These are phyloP conservation scores for Athetis lepigone DNA, from an alignment of 2,888 invertebrate genomes.

Conservation along the genomic window DNA sequence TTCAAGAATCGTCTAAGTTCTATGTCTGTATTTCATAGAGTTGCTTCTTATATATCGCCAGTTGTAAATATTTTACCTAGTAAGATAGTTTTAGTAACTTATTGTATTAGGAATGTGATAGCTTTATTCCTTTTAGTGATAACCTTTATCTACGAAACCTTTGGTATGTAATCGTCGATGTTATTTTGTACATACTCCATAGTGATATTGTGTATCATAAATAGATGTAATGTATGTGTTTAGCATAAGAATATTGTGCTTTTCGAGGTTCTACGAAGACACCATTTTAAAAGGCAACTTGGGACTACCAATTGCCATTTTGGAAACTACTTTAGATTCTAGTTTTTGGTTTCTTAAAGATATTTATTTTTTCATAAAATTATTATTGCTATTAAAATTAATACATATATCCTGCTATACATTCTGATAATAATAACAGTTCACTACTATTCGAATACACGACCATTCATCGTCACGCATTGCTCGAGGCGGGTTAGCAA, in stretches of 20 bases:
- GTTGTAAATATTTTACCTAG: constrained; percentile 72
- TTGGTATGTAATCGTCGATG: constrained; percentile 56
- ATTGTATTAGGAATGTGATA: constrained; percentile 87
- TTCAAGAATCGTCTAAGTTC: background rate
- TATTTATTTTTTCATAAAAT: no score
- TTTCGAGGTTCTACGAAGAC: constrained; percentile 35
- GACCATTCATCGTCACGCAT: no score
- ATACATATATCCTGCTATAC: no score
- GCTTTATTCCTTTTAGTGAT: constrained; percentile 77
- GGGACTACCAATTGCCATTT: no score
- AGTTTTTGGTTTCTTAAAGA: no score
- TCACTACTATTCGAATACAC: no score
- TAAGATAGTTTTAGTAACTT: constrained; percentile 79
- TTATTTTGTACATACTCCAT: constrained; percentile 73
- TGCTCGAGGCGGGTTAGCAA: no score
- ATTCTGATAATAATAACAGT: no score
- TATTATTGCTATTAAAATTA: no score
- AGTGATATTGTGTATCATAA: constrained; percentile 64
- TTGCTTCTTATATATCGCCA: constrained; percentile 40
- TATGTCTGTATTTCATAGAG: constrained; percentile 12
- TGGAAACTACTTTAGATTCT: background rate
- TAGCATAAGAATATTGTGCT: constrained; percentile 35
- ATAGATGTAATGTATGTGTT: constrained; percentile 46
- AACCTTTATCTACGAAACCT: constrained; percentile 55
- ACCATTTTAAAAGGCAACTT: no score